phyloP scores from a whole-genome alignment of 2,113 vertebrate genomes.

The Boulengeromyrus knoepffleri region DNA sequence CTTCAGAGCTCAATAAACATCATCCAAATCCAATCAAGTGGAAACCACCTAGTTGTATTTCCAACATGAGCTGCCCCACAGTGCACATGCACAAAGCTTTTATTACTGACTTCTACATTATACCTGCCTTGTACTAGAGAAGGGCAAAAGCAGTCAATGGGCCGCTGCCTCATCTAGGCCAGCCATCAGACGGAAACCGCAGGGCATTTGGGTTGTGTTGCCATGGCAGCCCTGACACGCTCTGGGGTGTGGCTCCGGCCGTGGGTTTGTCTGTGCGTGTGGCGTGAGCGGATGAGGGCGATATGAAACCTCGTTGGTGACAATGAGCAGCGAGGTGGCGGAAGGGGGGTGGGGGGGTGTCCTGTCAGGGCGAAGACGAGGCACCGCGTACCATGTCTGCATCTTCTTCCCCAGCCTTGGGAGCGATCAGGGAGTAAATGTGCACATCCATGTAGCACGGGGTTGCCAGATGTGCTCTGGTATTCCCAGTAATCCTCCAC shows the following conservation, averaged over 20 bases:
- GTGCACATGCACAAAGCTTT: background rate
- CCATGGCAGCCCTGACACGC: constrained; percentile 30
- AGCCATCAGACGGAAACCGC: constrained; percentile 25
- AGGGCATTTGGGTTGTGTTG: constrained; percentile 37
- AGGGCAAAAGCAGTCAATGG: background rate
- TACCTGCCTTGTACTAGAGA: background rate
- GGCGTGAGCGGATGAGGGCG: background rate
- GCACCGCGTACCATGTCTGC: background rate
- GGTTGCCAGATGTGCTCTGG: background rate
- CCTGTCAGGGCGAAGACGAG: background rate
- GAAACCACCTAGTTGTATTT: background rate
- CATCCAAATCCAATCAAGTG: background rate
- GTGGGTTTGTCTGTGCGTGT: background rate
- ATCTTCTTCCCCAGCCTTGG: background rate
- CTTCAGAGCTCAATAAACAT: background rate
- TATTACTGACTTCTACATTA: background rate
- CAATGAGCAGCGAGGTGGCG: background rate
- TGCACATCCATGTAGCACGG: background rate
- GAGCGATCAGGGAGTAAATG: background rate
- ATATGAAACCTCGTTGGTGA: background rate
- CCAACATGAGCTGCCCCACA: background rate
- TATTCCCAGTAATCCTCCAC: background rate
- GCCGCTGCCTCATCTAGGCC: background rate
- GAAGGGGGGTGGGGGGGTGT: background rate
- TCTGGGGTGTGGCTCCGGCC: constrained; percentile 30